Conservation (phyloP, 2,797 vertebrate genomes). For the Esox lucius region DNA sequence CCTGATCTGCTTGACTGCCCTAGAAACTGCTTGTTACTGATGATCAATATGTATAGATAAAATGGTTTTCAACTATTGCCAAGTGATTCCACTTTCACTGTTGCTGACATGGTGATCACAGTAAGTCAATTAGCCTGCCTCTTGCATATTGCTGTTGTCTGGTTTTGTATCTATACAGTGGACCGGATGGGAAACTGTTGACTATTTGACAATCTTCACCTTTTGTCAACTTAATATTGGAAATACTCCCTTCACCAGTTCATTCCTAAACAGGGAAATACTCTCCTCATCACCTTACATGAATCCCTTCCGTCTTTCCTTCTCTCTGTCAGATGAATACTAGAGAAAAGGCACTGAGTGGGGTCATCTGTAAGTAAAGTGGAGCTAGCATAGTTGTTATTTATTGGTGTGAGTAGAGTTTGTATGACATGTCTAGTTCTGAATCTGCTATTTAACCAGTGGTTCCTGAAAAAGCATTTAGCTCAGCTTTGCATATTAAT, state of each 20-base stretch:
- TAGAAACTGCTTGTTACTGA: neutral
- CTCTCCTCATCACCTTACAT: neutral
- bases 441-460: neutral
- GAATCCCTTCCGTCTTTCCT: conserved; percentile 11
- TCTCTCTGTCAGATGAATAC: conserved; percentile 30
- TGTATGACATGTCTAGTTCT: conserved; percentile 33
- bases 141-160: neutral
- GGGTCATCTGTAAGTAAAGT: conserved; percentile 50
- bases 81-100: neutral
- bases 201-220: neutral
- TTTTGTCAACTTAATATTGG: neutral
- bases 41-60: neutral
- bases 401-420: conserved; percentile 39
- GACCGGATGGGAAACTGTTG: neutral
- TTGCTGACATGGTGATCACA: neutral
- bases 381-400: conserved; percentile 32
- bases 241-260: neutral
- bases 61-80: neutral
- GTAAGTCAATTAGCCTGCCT: neutral
- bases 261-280: neutral
- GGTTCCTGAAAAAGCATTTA: conserved; percentile 14
- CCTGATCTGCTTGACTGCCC: neutral
- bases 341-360: conserved; percentile 6
- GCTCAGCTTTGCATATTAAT: neutral
- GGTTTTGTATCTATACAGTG: neutral